Percentiles rank a stretch among this genome's conserved stretches.
These are phyloP conservation scores for Theristicus caerulescens DNA, from an alignment of 2,113 vertebrate species.

Conservation along the genomic window DNA sequence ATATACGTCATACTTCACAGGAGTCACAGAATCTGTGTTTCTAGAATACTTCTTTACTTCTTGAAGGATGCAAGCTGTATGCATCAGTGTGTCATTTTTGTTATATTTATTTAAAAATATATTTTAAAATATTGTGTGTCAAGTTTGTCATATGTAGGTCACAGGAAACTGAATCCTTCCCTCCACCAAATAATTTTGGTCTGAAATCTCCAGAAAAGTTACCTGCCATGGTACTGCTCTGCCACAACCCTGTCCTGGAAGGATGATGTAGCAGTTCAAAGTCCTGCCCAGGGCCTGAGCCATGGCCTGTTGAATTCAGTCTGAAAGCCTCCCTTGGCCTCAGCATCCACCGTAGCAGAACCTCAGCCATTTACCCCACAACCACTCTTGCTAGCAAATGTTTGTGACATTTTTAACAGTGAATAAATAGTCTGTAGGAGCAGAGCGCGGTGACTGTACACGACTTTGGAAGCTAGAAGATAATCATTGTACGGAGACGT, in stretches of 20 bases:
- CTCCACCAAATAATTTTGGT: not conserved
- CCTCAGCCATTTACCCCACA: not conserved
- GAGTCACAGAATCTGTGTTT: not conserved
- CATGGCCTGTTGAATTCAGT: not conserved
- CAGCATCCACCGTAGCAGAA: not conserved
- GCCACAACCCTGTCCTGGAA: not conserved
- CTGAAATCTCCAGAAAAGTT: not conserved
- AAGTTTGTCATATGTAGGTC: not conserved
- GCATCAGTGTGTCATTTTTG: not conserved
- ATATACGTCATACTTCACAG: not conserved
- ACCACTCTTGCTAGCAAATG: rapidly evolving
- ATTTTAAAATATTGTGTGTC: not conserved
- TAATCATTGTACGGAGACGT: not conserved
- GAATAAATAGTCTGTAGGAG: not conserved
- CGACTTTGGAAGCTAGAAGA: not conserved
- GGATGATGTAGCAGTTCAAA: not conserved
- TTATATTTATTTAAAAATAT: not conserved
- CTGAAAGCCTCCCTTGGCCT: not conserved
- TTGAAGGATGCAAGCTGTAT: not conserved
- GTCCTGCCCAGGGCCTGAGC: not conserved
- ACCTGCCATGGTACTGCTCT: not conserved
- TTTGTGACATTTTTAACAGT: not conserved
- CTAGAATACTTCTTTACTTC: not conserved
- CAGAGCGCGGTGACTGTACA: not conserved
- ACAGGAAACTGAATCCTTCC: not conserved